phyloP scores from a whole-genome alignment of 2,888 invertebrate genomes.

The Lydus trimaculatus region DNA sequence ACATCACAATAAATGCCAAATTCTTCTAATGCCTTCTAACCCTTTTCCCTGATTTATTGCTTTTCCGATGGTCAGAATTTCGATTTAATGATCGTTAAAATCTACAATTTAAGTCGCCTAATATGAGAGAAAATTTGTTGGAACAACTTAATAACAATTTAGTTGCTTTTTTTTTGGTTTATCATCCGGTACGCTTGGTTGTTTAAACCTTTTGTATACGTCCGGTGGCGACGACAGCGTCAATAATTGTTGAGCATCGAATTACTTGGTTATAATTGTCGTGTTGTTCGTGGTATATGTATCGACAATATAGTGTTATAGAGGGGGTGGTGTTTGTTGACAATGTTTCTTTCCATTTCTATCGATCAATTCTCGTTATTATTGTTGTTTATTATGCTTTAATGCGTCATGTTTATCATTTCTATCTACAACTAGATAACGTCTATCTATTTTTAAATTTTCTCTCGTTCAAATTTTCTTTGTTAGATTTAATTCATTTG shows the following conservation, averaged over 20 bases:
- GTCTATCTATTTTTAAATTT: background rate
- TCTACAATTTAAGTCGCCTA: background rate
- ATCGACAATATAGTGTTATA: background rate
- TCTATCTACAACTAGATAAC: background rate
- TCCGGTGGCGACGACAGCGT: background rate
- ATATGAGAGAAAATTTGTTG: background rate
- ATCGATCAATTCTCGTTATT: constrained; percentile 15
- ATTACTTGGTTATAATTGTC: constrained; percentile 16
- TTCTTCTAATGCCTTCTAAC: background rate
- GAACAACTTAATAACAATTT: too few relatives aligned
- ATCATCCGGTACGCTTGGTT: too few relatives aligned
- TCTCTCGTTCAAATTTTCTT: background rate
- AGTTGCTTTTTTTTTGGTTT: too few relatives aligned
- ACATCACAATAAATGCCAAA: too few relatives aligned
- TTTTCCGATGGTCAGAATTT: background rate
- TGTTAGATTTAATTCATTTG: constrained; percentile 31
- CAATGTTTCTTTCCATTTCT: background rate
- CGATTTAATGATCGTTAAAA: background rate
- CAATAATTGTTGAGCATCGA: constrained; percentile 4
- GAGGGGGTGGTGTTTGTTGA: constrained; percentile 4
- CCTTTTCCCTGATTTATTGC: background rate
- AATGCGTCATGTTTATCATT: background rate
- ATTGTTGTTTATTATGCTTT: constrained; percentile 14
- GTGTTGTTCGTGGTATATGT: background rate
- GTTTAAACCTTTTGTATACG: background rate